Evolutionary conservation across 2,888 invertebrate genomes (phyloP).

Genomic region (Parnassius apollo): DNA sequence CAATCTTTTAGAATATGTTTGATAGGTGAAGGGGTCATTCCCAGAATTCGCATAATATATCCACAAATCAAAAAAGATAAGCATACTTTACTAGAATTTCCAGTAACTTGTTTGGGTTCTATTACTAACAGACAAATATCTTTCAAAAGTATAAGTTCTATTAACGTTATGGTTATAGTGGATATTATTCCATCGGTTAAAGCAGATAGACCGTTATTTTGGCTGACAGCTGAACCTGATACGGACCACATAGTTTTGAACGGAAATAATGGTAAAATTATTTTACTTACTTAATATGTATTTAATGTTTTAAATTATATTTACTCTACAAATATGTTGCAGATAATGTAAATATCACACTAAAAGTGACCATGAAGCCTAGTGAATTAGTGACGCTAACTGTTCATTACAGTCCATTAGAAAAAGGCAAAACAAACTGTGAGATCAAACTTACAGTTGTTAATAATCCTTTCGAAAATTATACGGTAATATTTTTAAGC

Average conservation of each 20-base stretch:
- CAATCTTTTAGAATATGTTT: constrained; percentile 67
- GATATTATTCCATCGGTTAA: constrained; percentile 43
- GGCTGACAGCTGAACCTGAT: constrained; percentile 45
- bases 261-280: constrained; percentile 47
- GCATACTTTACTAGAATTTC: constrained; percentile 51
- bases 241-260: constrained; percentile 42
- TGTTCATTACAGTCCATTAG: constrained; percentile 60
- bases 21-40: constrained; percentile 72
- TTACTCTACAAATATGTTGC: constrained; percentile 32
- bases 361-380: constrained; percentile 51
- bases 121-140: constrained; percentile 50
- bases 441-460: constrained; percentile 57
- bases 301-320: constrained; percentile 4
- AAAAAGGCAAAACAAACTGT: constrained; percentile 58
- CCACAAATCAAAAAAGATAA: constrained; percentile 52
- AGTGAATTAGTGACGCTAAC: constrained; percentile 47
- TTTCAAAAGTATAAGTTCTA: constrained; percentile 61
- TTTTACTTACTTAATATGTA: neutral
- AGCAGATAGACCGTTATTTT: constrained; percentile 60
- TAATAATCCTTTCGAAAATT: constrained; percentile 69
- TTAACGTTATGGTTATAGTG: constrained; percentile 50
- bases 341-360: constrained; percentile 46
- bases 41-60: constrained; percentile 56
- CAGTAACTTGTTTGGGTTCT: constrained; percentile 70
- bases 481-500: constrained; percentile 46